Base-by-base conservation (phyloP, 1,140 invertebrate species). In the Zophobas morio region DNA sequence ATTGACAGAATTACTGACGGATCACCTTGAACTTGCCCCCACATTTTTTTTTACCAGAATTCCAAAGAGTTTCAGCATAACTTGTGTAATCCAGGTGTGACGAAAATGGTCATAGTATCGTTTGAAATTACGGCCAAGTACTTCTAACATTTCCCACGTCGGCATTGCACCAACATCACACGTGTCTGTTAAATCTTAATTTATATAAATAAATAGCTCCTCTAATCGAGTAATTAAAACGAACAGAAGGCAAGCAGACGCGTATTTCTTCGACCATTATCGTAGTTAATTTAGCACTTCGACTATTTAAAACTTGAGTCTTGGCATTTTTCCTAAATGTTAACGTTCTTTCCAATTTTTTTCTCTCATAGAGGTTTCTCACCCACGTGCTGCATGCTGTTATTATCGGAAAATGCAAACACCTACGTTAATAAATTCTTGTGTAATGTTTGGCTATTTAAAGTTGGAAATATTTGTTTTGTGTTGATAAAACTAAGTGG, bases 321-420 rank as follows among this genome's bases (percentile, higher is more conserved):
- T 60, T 60, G 56, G 53, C 53, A 54, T 54, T 54, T 54, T 54
- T 54, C 53, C 53, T 54, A 54, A 54, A 54, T 54, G 53, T 54
- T 54, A 54, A 54, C 53, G 20, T 20, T 20, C 20, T 20, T 20
- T 20, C 20, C 20, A 20, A 20, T 20, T 20, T 20, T 20, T 20
- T 20, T 20, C 20, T 20, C 20, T 20, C 32, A 54, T 33, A 53
- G 8, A 54, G 32, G 53, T 54, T 54, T 60, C 3, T 46, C 8
- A 46, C 3, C 42, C 42, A 46, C 42, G 42, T 46, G 42, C 42
- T 46, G 42, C 42, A 4, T 46, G 42, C 3, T 46, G 8, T 20
- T 2, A 60, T 60, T 60, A 60, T 60, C 56, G 36, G 56, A 60
- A 60, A 60, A 60, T 60, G 56, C 56, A 36, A 60, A 60, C 56